Base-by-base conservation (phyloP, 2,113 vertebrate species). In the Neomonachus schauinslandi region DNA sequence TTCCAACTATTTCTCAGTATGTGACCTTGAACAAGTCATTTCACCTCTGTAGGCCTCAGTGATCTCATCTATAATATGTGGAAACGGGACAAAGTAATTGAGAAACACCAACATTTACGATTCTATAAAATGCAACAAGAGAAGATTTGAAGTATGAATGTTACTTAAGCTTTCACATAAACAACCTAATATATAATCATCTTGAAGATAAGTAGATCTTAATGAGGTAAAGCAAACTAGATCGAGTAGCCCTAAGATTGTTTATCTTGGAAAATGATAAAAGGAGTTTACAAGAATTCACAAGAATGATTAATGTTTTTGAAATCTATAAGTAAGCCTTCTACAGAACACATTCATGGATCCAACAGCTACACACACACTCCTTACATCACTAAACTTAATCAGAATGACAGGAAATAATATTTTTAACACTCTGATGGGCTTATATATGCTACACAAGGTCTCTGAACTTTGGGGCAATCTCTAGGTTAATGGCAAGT, bases 91-190 rank as follows among this genome's bases (percentile, higher is more conserved):
- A 55, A 87, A 36, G 67, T 81, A 80, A 76, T n/a, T 76, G 24
- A 86, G 74, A 86, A 77, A 80, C 24, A 81, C 36, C 21, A 94
- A 49, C 33, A 71, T 83, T 69, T 91, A 59, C 16, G 31, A 94
- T 39, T 94, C 76, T 88, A 67, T 72, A 89, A 89, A 96, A 65
- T 28, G 24, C 12, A 95, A 71, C 1, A 89, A 84, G 22, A 87
- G 4, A 33, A 93, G n/a, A 84, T 57, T 11, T 85, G 36, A 95
- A 76, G 57, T 46, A 92, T 15, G 57, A 65, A 76, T 74, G 92
- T 82, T 83, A 91, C 36, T 84, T 76, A 92, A 71, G 33, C 69
- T 88, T 83, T 95, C 71, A 80, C n/a, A 28, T 69, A 53, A 92
- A 63, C 10, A 85, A 83, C 81, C 36, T 72, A 84, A 88, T 42